Evolutionary conservation across 2,113 vertebrate genomes (phyloP), one percentile per base, ranked within the genome.

Genomic region (Prochilodus magdalenae): DNA sequence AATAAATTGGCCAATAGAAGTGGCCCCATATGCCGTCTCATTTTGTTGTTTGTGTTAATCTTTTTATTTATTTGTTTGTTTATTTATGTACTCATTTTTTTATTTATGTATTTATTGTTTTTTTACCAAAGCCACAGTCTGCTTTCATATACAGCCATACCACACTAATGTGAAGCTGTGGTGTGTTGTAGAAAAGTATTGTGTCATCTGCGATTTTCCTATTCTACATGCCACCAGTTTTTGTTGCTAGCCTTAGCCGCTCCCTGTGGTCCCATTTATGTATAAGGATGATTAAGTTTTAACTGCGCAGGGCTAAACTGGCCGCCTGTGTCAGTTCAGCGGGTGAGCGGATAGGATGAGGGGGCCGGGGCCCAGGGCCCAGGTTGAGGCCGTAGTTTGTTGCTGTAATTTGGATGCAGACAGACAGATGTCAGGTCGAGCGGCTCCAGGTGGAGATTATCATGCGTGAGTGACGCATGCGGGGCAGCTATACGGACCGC

Each of bases 391-490:
- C 4, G 69, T 78, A 79, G 82, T 83, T 79, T 83, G 76, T 78
- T 63, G 49, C 51, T 1, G 70, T 74, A 74, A 79, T 83, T 67
- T 79, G 26, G 75, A 74, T 83, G 71, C 76, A 79, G 82, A 79
- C 76, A 49, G 82, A 83, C 82, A 83, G 79, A 74, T 81, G 71
- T 81, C 79, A 60, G 79, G 79, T 73, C 51, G 79, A 12, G 11
- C 44, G 24, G 65, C 51, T 79, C 77, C 77, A 79, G 77, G 77
- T 79, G 77, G 59, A 66, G 59, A 73, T 76, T 76, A 62, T 62
- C 66, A 71, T 55, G 70, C 30, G 69, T 65, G 79, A 80, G 49
- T 70, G 75, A 77, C 75, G 63, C 57, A 49, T 47, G 75, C 36
- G 53, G 75, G 47, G 75, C 36, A 11, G 30, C 20, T 47, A 66